Conservation (phyloP, 2,797 vertebrate genomes). For the Mormyrus hasselquistii region DNA sequence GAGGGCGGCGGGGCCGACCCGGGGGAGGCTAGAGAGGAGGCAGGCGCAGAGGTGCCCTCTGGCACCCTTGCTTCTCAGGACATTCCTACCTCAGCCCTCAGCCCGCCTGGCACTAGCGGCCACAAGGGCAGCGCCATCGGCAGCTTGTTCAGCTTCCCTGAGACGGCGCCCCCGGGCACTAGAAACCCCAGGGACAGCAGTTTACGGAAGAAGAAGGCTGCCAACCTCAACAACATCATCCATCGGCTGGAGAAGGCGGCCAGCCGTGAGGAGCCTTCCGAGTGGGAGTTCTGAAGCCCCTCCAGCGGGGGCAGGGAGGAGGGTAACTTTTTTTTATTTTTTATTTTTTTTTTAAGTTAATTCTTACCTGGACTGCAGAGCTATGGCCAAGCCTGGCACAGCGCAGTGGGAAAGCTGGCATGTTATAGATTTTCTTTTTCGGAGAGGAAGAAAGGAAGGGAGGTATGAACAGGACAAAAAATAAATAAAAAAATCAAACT, state of each 20-base stretch:
- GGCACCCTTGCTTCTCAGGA: conserved; percentile 57
- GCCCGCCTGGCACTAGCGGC: conserved; percentile 71
- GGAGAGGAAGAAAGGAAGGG: neutral
- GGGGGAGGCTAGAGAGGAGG: conserved; percentile 50
- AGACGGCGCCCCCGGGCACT: conserved; percentile 54
- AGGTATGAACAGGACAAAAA: conserved; percentile 11
- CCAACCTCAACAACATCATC: conserved; percentile 99
- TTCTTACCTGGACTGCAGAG: conserved; percentile 28
- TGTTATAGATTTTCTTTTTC: conserved; percentile 22
- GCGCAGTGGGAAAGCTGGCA: conserved; percentile 9
- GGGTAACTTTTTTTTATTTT: conserved; percentile 18
- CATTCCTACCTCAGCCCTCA: conserved; percentile 59
- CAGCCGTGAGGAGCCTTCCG: conserved; percentile 87
- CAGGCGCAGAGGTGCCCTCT: conserved; percentile 48
- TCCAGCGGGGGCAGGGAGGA: neutral
- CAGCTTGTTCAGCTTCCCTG: conserved; percentile 82
- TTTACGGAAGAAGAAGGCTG: conserved; percentile 95
- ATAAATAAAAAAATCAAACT: conserved; percentile 14
- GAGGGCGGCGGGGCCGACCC: conserved; percentile 57
- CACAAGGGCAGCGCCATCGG: conserved; percentile 67
- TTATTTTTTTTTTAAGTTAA: neutral
- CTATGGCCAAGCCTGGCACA: conserved; percentile 41
- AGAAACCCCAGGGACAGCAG: conserved; percentile 93
- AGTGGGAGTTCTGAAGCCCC: conserved; percentile 52
- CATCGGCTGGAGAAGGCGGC: conserved; percentile 98